A percentile compares a stretch with the other conserved stretches of the same genome.
phyloP scores from a whole-genome alignment of 1,140 invertebrate species.

The Hypsibius dujardini region DNA sequence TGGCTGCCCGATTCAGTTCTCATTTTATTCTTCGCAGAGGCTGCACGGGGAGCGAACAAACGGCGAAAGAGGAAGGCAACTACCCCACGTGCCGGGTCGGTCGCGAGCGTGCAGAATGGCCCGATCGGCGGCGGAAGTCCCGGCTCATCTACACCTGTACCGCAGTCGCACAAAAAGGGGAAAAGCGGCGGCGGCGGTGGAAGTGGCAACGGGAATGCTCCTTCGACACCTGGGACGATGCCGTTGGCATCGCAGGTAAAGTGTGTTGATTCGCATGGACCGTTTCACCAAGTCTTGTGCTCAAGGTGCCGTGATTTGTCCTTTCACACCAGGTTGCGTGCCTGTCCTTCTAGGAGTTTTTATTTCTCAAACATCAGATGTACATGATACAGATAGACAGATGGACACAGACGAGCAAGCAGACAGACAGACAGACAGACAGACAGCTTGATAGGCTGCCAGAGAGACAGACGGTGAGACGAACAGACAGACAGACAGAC shows the following conservation, averaged over 20 bases:
- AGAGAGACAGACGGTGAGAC: no score
- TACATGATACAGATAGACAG: no score
- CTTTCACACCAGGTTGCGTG: neutral
- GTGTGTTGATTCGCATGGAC: neutral
- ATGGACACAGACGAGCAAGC: no score
- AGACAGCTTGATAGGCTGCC: no score
- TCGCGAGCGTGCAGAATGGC: conserved; percentile 34
- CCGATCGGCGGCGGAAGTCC: neutral
- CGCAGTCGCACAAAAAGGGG: neutral
- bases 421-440: no score
- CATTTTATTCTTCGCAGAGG: conserved; percentile 45
- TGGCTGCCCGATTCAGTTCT: neutral
- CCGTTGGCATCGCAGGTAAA: neutral
- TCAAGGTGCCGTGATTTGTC: neutral
- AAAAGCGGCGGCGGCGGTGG: neutral
- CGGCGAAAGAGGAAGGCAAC: conserved; percentile 87
- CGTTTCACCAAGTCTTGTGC: neutral
- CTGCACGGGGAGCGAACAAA: conserved; percentile 77
- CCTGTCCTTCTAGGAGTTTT: neutral
- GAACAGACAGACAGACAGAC: neutral
- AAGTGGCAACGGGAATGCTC: neutral
- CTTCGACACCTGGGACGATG: neutral
- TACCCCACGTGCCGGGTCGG: conserved; percentile 39
- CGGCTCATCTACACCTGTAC: neutral
- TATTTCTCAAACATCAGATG: neutral